Conservation (phyloP, 2,888 invertebrate species). For the Timema podura region DNA sequence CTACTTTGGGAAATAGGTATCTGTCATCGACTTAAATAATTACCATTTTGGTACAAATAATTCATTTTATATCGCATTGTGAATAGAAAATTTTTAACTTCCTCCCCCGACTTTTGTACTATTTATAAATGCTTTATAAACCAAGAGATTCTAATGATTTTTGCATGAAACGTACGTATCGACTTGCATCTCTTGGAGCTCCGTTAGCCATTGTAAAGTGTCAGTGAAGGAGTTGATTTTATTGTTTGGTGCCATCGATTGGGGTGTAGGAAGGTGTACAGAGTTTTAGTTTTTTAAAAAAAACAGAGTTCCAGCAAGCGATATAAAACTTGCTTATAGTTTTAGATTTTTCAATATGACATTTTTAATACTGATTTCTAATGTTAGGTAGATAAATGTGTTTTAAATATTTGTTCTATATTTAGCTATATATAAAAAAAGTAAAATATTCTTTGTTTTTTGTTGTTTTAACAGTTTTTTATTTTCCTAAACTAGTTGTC, state of each 20-base stretch:
- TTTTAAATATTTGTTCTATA: slow-evolving; percentile 31
- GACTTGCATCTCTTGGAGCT: slow-evolving; percentile 31
- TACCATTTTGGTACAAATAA: slow-evolving; percentile 36
- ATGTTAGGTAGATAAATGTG: slow-evolving; percentile 28
- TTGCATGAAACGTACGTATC: slow-evolving; percentile 28
- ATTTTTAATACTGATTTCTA: slow-evolving; percentile 33
- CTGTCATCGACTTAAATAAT: slow-evolving; percentile 28
- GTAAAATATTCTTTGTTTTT: slow-evolving; percentile 14
- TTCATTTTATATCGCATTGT: slow-evolving; percentile 35
- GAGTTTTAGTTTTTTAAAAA: slow-evolving; percentile 26
- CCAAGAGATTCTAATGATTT: slow-evolving; percentile 31
- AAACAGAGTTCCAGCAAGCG: slow-evolving; percentile 28
- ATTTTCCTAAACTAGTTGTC: slow-evolving; percentile 28
- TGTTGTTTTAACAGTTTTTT: slow-evolving; percentile 31
- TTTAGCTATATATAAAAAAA: not conserved
- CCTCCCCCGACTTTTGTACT: slow-evolving; percentile 32
- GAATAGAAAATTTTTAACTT: slow-evolving; percentile 31
- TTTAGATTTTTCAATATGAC: slow-evolving; percentile 34
- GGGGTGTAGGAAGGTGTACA: slow-evolving; percentile 26
- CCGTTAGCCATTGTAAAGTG: slow-evolving; percentile 31
- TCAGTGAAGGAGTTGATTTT: slow-evolving; percentile 26
- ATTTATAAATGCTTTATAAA: slow-evolving; percentile 35
- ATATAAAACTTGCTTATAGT: slow-evolving; percentile 32
- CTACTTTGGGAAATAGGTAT: slow-evolving; percentile 29
- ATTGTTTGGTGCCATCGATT: slow-evolving; percentile 31